These are phyloP conservation scores for Bathynomus jamesi DNA, from an alignment of 1,140 invertebrate genomes.

Conservation along the genomic window DNA sequence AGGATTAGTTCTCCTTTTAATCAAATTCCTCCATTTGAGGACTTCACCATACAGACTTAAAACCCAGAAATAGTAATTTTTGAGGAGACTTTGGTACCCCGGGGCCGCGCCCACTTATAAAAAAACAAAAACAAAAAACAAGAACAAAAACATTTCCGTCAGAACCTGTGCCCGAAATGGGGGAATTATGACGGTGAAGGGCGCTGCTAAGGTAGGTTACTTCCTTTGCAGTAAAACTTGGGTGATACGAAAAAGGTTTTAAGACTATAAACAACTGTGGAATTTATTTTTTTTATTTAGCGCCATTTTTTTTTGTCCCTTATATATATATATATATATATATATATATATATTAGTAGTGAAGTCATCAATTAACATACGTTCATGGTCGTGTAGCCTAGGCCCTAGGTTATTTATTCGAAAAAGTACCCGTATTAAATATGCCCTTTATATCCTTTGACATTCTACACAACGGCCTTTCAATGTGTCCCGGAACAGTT, in stretches of 20 bases:
- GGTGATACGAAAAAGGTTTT: no score
- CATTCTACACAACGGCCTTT: no score
- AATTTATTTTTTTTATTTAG: not conserved
- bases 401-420: no score
- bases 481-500: no score
- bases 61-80: not conserved
- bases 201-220: not conserved
- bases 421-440: no score
- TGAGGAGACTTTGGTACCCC: not conserved
- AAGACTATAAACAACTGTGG: not conserved
- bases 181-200: not conserved
- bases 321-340: conserved; percentile 1
- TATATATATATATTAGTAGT: not conserved
- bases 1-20: not conserved
- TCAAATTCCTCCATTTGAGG: not conserved
- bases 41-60: not conserved
- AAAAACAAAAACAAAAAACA: not conserved
- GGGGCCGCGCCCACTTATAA: not conserved
- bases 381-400: not conserved
- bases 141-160: no score
- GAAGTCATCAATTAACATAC: not conserved
- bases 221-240: no score
- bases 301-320: not conserved
- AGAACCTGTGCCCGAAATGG: not conserved
- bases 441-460: no score